Evolutionary conservation across 35 echinoderm and acorn worm species (phyloP).

Genomic region (Ophioderma brevispina): DNA sequence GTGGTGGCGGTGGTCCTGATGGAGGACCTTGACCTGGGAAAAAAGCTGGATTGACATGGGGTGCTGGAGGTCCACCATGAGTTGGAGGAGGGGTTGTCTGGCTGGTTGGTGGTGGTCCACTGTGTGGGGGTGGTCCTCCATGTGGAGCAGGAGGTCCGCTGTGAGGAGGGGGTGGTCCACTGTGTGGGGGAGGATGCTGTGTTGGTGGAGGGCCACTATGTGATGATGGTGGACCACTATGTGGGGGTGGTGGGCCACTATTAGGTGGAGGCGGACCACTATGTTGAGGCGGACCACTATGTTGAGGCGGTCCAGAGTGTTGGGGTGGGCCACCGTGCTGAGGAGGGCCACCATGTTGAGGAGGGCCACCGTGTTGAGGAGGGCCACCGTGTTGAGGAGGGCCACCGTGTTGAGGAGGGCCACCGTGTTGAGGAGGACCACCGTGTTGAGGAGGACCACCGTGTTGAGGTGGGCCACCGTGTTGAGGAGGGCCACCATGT

Average conservation of each 20-base stretch:
- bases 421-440: conserved; percentile 18
- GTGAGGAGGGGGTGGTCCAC: conserved; percentile 24
- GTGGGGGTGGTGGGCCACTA: conserved; percentile 51
- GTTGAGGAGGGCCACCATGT: conserved; percentile 23
- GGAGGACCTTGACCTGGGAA: conserved; percentile 72
- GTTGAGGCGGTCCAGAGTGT: conserved; percentile 37
- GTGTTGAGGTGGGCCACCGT: conserved; percentile 14
- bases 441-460: neutral
- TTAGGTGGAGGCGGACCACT: conserved; percentile 24
- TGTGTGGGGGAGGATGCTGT: conserved; percentile 30
- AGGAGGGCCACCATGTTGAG: no score
- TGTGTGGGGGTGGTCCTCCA: conserved; percentile 34
- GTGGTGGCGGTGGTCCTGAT: conserved; percentile 36
- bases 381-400: neutral
- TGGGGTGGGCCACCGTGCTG: neutral
- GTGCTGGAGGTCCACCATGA: conserved; percentile 54
- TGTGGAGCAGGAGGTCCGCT: conserved; percentile 12
- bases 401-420: conserved; percentile 2
- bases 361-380: neutral
- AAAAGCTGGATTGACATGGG: conserved; percentile 96
- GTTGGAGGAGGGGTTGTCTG: conserved; percentile 11
- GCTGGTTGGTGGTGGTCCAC: conserved; percentile 29
- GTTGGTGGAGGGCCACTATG: conserved; percentile 28
- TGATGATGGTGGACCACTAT: conserved; percentile 35
- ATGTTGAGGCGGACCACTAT: conserved; percentile 24